Evolutionary conservation across 92 coral and sea anemone species (phyloP).

Genomic region (Phenganax stokvisi): DNA sequence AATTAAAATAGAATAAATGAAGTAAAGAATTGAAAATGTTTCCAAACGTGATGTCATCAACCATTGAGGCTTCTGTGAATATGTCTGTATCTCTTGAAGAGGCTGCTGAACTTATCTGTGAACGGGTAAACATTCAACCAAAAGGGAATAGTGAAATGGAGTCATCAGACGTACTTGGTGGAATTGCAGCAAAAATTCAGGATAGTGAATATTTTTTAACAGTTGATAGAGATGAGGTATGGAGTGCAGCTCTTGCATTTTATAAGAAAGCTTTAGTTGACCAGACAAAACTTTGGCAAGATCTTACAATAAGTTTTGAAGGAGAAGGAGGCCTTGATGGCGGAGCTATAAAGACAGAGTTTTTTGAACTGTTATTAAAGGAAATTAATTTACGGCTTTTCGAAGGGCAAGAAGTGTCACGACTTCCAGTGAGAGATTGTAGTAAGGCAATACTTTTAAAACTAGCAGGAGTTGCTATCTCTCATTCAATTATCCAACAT

Average conservation of each 20-base stretch:
- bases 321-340: conserved; percentile 56
- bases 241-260: conserved; percentile 51
- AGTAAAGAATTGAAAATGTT: conserved; percentile 25
- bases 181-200: conserved; percentile 8
- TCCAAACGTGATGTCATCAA: neutral
- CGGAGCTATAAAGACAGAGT: conserved; percentile 45
- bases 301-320: conserved; percentile 45
- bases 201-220: conserved; percentile 26
- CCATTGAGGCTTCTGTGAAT: conserved; percentile 7
- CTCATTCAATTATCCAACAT: conserved; percentile 38
- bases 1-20: too few species aligned
- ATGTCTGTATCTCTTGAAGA: conserved; percentile 24
- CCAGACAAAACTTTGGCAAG: conserved; percentile 41
- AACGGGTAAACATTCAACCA: neutral
- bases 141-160: neutral
- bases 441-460: conserved; percentile 47
- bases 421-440: conserved; percentile 47
- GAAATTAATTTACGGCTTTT: conserved; percentile 44
- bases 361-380: conserved; percentile 47
- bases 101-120: conserved; percentile 37
- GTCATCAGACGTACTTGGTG: neutral
- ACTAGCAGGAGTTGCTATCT: conserved; percentile 42
- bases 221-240: conserved; percentile 51
- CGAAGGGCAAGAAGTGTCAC: conserved; percentile 39
- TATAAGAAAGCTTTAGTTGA: conserved; percentile 45